Base-by-base conservation (phyloP, 2,888 invertebrate genomes). In the Leptothorax acervorum region DNA sequence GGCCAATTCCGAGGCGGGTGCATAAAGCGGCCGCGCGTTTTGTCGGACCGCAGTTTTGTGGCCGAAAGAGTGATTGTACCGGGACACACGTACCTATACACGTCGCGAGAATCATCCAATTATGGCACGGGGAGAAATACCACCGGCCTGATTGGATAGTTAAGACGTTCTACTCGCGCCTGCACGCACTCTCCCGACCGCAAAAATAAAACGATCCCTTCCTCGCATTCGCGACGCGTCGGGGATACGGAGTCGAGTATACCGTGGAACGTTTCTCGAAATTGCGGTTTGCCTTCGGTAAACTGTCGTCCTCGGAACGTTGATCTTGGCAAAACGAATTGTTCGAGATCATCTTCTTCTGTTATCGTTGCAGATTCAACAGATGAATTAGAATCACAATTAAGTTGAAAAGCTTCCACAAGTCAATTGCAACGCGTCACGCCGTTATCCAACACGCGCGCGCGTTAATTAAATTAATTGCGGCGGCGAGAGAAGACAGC, bases 71-170 rank as follows among this genome's bases (percentile, higher is more conserved):
- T 18, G 42, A 78, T 55, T 79, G 79, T 60, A 9, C 45, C 48
- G 23, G 28, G 48, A 42, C 60, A 48, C 71, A 73, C 81, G n/a
- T 75, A 23, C 23, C 23, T 23, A 63, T 75, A 23, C 65, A 76
- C 63, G 45, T 75, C 65, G 83, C 85, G 83, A 87, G 70, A 87
- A 89, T 87, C 85, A 71, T 83, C 85, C 88, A 89, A 89, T 89
- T 89, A 89, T 75, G 82, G 35, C 39, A 82, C 76, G 83, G 75
- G 73, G 66, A 85, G 81, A 81, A 85, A 76, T 63, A 79, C 57
- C 82, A 65, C 79, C 48, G 39, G 70, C 85, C 84, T 87, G 84
- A 85, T 89, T 84, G 89, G 65, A 76, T 53, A 82, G 71, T 83
- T 76, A 81, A 85, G 83, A 85, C 81, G 82, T 68, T 55, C 68